Conservation (phyloP, 2,888 invertebrate genomes). For the Priocnemis perturbator region DNA sequence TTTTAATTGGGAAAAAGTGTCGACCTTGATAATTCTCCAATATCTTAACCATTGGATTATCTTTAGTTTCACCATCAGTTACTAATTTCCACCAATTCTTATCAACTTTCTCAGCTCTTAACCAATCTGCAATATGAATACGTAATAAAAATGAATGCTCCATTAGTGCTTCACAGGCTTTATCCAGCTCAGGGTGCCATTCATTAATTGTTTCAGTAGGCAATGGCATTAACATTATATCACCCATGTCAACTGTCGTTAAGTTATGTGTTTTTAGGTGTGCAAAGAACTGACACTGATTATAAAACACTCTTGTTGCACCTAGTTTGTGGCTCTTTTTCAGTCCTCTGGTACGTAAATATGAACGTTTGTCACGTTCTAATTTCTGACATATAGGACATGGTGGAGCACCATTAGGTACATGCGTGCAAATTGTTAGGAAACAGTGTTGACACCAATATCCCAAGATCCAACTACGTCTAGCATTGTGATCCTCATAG, state of each 20-base stretch:
- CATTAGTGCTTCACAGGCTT: slow-evolving; percentile 63
- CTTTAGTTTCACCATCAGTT: slow-evolving; percentile 11
- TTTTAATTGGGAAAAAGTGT: slow-evolving; percentile 30
- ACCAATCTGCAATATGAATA: slow-evolving; percentile 67
- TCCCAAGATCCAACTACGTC: slow-evolving; percentile 71
- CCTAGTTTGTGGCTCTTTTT: slow-evolving; percentile 56
- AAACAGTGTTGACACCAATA: slow-evolving; percentile 69
- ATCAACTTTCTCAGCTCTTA: slow-evolving; percentile 52
- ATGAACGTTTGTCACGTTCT: slow-evolving; percentile 52
- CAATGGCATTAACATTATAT: slow-evolving; percentile 70
- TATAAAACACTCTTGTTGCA: slow-evolving; percentile 65
- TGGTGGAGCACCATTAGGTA: slow-evolving; percentile 19
- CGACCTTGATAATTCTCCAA: slow-evolving; percentile 45
- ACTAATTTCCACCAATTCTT: slow-evolving; percentile 61
- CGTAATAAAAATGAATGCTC: slow-evolving; percentile 65
- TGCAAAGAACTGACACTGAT: slow-evolving; percentile 70
- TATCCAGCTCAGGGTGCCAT: slow-evolving; percentile 58
- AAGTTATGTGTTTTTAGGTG: slow-evolving; percentile 62
- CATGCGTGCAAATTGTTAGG: slow-evolving; percentile 57
- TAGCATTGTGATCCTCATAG: slow-evolving; percentile 63
- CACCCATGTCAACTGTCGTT: slow-evolving; percentile 56
- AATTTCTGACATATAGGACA: slow-evolving; percentile 48
- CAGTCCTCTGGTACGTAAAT: slow-evolving; percentile 58
- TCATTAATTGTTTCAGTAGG: slow-evolving; percentile 54
- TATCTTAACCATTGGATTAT: slow-evolving; percentile 42